Evolutionary conservation across 1,140 invertebrate genomes (phyloP).

Genomic region (Monomorium pharaonis): DNA sequence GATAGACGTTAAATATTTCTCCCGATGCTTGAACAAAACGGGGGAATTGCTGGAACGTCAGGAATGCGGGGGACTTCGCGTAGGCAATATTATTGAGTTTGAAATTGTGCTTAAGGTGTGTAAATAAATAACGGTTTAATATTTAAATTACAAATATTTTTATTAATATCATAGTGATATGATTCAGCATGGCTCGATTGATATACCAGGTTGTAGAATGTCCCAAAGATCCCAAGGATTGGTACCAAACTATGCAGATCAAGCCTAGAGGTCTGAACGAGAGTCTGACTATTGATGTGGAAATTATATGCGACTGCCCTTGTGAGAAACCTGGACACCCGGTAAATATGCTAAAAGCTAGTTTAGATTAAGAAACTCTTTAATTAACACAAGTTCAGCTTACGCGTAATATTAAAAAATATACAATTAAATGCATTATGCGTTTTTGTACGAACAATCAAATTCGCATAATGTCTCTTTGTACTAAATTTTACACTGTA

Average conservation of each 20-base stretch:
- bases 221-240: slow-evolving; percentile 87
- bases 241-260: slow-evolving; percentile 89
- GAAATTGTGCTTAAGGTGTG: slow-evolving; percentile 74
- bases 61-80: slow-evolving; percentile 87
- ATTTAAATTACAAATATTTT: background rate
- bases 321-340: slow-evolving; percentile 87
- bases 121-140: background rate
- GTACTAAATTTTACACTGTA: background rate
- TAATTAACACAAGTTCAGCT: background rate
- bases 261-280: slow-evolving; percentile 92
- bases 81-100: slow-evolving; percentile 86
- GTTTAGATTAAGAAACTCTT: background rate
- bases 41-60: slow-evolving; percentile 76
- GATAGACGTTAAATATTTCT: slow-evolving; percentile 87
- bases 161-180: background rate
- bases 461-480: background rate
- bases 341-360: slow-evolving; percentile 68
- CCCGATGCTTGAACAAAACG: slow-evolving; percentile 86
- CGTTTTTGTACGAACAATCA: background rate
- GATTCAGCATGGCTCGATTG: slow-evolving; percentile 2
- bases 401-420: background rate
- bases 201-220: slow-evolving; percentile 84
- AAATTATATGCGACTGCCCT: slow-evolving; percentile 91
- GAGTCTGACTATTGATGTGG: slow-evolving; percentile 89
- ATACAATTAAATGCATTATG: background rate